Base-by-base conservation (phyloP, 2,113 vertebrate species). In the Sprattus sprattus region DNA sequence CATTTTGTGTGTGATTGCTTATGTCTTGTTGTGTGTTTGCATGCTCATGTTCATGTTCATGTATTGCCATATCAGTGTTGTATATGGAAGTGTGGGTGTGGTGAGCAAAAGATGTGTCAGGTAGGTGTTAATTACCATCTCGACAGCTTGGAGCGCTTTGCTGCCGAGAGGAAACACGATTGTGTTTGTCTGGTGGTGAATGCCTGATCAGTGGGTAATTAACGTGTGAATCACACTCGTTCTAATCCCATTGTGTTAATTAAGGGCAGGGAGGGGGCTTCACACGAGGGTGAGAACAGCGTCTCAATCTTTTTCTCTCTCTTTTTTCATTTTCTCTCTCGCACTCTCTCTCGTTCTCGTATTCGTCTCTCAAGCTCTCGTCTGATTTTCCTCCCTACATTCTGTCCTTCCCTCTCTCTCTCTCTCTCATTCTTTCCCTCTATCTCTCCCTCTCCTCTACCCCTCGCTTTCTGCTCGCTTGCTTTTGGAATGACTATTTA, bases 231-330 rank as follows among this genome's bases (percentile, higher is more conserved):
- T 87, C 60, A 81, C 50, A 81, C 82, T 64, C 54, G 9, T 83
- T 88, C 78, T 71, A 84, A 84, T 84, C 67, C 75, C 8, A 80
- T 32, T 82, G 85, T 84, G 87, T 84, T 88, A 86, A 88, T 86
- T 86, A 60, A 81, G 84, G 84, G 52, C 84, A 67, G 22, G 45
- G 22, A 32, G 13, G 84, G 75, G 25, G 39, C 57, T 32, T 81
- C 28, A 71, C 25, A 25, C 25, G 25, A 71, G 25, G 82, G 67
- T 54, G 22, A 60, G 75, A 85, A 83, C 22, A 71, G 84, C 39
- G 39, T 49, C 45, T 75, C 64, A 18, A 25, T 49, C 22, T 28
- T 45, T 84, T 45, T 47, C 45, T 49, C 60, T 32, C 45, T 78
- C 8, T 18, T 46, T 22, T 32, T 39, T 39, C 11, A 49, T 0